phyloP scores from a whole-genome alignment of 2,113 vertebrate species.

The Sturnus vulgaris region DNA sequence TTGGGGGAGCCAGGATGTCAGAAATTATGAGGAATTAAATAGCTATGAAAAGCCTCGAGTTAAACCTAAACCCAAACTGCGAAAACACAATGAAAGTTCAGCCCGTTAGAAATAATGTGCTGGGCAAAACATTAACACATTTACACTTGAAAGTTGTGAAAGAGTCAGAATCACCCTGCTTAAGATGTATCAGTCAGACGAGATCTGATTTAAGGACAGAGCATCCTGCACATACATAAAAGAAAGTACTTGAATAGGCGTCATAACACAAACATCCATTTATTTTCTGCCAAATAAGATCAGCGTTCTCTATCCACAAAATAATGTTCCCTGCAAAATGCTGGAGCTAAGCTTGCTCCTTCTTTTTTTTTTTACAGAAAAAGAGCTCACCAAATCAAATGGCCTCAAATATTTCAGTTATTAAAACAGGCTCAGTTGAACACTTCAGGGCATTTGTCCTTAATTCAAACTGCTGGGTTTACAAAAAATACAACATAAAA shows the following conservation, averaged over 20 bases:
- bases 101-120: conserved; percentile 41
- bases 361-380: neutral
- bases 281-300: conserved; percentile 54
- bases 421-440: neutral
- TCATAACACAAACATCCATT: conserved; percentile 41
- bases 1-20: neutral
- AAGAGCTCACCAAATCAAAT: conserved; percentile 3
- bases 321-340: neutral
- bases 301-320: conserved; percentile 1
- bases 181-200: conserved; percentile 20
- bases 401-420: neutral
- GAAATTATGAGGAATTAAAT: neutral
- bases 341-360: neutral
- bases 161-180: conserved; percentile 19
- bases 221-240: conserved; percentile 15
- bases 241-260: neutral
- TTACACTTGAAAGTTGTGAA: conserved; percentile 48
- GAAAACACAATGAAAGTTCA: conserved; percentile 50
- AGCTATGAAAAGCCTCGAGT: neutral
- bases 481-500: neutral
- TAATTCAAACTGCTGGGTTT: neutral
- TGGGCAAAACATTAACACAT: conserved; percentile 59
- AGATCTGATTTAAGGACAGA: conserved; percentile 20
- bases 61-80: conserved; percentile 34
- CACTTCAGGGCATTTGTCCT: neutral